These are phyloP conservation scores for Megaceryle alcyon DNA, from an alignment of 2,797 vertebrate genomes.

Conservation along the genomic window DNA sequence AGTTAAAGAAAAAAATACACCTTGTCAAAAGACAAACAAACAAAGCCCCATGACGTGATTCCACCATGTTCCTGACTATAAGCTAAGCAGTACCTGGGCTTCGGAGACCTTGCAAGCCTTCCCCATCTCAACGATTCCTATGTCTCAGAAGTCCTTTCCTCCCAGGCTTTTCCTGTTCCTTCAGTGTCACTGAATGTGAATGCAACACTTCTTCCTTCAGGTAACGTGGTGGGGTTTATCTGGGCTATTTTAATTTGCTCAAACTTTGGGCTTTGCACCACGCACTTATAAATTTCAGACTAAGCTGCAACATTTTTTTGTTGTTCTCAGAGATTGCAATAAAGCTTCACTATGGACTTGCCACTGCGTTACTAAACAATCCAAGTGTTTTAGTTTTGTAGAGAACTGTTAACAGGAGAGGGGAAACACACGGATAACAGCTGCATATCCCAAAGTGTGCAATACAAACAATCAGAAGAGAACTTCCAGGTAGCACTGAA, in stretches of 20 bases:
- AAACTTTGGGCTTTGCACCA: not conserved
- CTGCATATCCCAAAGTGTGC: no score
- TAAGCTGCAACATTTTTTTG: not conserved
- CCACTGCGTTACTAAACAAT: not conserved
- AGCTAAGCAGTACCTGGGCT: no score
- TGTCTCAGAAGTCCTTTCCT: not conserved
- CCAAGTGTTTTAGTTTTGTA: not conserved
- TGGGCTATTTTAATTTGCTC: not conserved
- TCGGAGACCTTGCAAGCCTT: not conserved
- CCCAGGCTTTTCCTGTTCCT: accelerated
- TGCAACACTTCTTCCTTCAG: not conserved
- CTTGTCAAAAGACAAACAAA: not conserved
- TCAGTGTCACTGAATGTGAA: not conserved
- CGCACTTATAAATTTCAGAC: not conserved
- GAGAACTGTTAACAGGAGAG: not conserved
- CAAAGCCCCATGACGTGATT: not conserved
- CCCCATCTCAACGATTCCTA: not conserved
- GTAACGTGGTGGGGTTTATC: not conserved
- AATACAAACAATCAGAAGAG: not conserved
- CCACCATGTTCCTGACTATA: no score
- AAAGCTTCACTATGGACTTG: not conserved
- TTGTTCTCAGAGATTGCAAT: not conserved
- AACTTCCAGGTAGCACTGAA: not conserved
- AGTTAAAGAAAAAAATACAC: not conserved
- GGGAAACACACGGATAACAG: not conserved